Evolutionary conservation across 2,113 vertebrate genomes (phyloP).

Genomic region (Pycnonotus jocosus): DNA sequence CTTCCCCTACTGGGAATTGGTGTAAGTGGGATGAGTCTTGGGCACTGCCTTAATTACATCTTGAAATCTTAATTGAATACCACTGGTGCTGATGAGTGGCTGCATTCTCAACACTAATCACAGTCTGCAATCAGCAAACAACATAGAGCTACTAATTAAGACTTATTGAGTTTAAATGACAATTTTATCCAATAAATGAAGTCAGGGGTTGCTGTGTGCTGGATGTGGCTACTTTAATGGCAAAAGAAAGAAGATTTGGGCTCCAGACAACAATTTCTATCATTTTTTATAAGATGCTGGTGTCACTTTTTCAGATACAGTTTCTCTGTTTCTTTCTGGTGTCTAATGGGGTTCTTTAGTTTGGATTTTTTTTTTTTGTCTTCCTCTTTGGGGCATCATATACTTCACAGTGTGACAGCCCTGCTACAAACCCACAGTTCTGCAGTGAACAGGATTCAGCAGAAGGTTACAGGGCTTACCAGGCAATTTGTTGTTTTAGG

Average conservation of each 20-base stretch:
- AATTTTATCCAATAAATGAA: neutral
- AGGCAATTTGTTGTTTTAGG: neutral
- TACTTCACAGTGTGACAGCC: neutral
- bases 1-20: neutral
- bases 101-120: neutral
- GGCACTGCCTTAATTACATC: neutral
- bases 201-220: neutral
- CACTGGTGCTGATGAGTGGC: neutral
- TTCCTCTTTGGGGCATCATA: neutral
- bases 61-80: neutral
- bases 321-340: neutral
- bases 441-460: neutral
- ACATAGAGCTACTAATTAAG: neutral
- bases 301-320: neutral
- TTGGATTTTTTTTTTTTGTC: no score
- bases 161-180: neutral
- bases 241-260: neutral
- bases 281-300: neutral
- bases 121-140: neutral
- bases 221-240: neutral
- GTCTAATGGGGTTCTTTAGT: fast-evolving
- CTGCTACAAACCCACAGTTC: neutral
- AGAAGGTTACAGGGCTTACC: neutral
- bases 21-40: neutral
- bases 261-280: neutral